Conservation (phyloP, 2,888 invertebrate species). For the Eupithecia tripunctaria region DNA sequence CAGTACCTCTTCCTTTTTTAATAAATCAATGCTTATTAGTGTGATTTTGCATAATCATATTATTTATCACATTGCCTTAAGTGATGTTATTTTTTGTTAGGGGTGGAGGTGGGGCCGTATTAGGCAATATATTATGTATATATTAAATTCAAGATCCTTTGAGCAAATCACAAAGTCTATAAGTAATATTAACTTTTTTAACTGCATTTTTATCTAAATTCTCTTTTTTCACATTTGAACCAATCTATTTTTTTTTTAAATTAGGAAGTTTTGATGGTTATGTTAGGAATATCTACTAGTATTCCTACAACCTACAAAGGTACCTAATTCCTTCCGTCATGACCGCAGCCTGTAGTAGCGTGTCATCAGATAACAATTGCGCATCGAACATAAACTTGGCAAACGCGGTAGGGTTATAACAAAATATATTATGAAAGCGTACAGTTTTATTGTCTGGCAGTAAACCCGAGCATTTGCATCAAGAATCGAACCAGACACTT, state of each 20-base stretch:
- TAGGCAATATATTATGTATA: too few relatives aligned
- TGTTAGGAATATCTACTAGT: too few relatives aligned
- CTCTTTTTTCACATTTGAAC: too few relatives aligned
- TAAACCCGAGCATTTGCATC: constrained; percentile 74
- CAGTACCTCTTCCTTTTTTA: too few relatives aligned
- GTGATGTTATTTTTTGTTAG: not conserved
- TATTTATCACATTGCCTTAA: too few relatives aligned
- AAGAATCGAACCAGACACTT: constrained; percentile 72
- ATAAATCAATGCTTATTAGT: too few relatives aligned
- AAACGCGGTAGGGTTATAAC: constrained; percentile 55
- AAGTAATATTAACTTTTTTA: too few relatives aligned
- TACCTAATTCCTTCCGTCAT: constrained; percentile 1
- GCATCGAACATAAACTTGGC: constrained; percentile 60
- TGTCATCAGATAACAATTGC: constrained; percentile 64
- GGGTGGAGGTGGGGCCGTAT: not conserved
- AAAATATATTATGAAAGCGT: constrained; percentile 71
- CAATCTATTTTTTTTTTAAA: too few relatives aligned
- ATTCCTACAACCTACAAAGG: not conserved
- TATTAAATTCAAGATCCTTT: not conserved
- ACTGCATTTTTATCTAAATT: too few relatives aligned
- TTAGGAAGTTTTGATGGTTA: too few relatives aligned
- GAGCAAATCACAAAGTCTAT: too few relatives aligned
- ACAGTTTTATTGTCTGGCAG: constrained; percentile 70
- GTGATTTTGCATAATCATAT: too few relatives aligned
- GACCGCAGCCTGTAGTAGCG: constrained; percentile 29